Base-by-base conservation (phyloP, 2,797 vertebrate species). In the Balearica regulorum region DNA sequence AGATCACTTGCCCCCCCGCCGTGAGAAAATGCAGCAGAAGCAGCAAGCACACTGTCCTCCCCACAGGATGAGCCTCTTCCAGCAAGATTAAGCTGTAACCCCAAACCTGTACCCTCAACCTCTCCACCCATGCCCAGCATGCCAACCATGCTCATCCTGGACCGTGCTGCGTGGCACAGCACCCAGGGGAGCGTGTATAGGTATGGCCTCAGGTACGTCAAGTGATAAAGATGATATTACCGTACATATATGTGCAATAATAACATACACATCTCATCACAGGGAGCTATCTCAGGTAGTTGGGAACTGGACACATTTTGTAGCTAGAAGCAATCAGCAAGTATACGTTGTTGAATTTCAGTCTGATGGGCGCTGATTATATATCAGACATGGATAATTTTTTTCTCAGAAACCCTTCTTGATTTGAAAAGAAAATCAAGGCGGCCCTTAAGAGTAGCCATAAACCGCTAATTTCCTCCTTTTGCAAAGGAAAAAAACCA, bases 361-460 rank as follows among this genome's bases (percentile, higher is more conserved):
- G 37, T n/a, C 60, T 53, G 70, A 85, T 0, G 5, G 65, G 43
- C 2, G 1, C 84, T 88, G 89, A 94, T 91, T 88, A 88, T 49
- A 26, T 51, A 77, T 57, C 48, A 85, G 89, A 46, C n/a, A 29
- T 5, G 7, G 64, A 44, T 85, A 25, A 16, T 70, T 71, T 60
- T 31, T 48, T 81, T 29, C 58, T 46, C 10, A 82, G 80, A 84
- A 94, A 62, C 16, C 43, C 53, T 72, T 66, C 85, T 70, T 64
- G 71, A 83, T 89, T 55, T 79, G 72, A 51, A 83, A 83, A 79
- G 72, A 87, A 83, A 92, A 90, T 94, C 72, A 87, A 87, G 57
- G 60, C 29, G 2, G 48, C 26, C 68, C 68, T 87, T 35, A 35
- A 64, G 37, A 92, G 41, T 60, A 51, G 68, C 68, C 73, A 70